Percentiles rank a stretch among this genome's conserved stretches.
These are phyloP conservation scores for Diplazon laetatorius DNA, from an alignment of 2,888 invertebrate genomes.

Conservation along the genomic window DNA sequence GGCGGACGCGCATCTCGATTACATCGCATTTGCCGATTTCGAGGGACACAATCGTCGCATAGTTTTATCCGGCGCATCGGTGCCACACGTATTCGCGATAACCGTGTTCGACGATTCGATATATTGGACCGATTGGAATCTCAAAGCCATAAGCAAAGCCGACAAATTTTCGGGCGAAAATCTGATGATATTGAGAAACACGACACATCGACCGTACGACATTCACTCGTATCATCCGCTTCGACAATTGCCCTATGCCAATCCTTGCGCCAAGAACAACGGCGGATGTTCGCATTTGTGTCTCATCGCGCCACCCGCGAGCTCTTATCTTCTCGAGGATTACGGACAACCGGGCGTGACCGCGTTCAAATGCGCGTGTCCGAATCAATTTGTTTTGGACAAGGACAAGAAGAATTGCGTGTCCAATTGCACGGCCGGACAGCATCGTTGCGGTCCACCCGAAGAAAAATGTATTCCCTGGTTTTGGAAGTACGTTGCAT, in stretches of 20 bases:
- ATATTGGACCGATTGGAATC: conserved; percentile 99
- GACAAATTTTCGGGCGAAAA: conserved; percentile 95
- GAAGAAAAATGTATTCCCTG: conserved; percentile 90
- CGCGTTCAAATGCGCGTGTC: conserved; percentile 94
- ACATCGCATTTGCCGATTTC: conserved; percentile 96
- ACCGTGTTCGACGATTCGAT: conserved; percentile 96
- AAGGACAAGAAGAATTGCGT: conserved; percentile 93
- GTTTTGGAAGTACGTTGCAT: conserved; percentile 91
- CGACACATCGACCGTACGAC: conserved; percentile 97
- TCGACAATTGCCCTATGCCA: conserved; percentile 91
- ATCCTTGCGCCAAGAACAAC: conserved; percentile 96
- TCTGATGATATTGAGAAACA: conserved; percentile 90
- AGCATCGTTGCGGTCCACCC: conserved; percentile 89
- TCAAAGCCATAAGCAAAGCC: conserved; percentile 94
- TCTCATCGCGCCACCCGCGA: conserved; percentile 92
- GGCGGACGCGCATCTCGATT: conserved; percentile 99
- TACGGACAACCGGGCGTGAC: conserved; percentile 92
- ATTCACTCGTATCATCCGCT: conserved; percentile 96
- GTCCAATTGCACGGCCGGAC: conserved; percentile 96
- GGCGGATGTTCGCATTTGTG: conserved; percentile 98
- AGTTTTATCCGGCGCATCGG: conserved; percentile 90
- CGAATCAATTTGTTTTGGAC: conserved; percentile 95
- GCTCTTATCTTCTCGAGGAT: conserved; percentile 90
- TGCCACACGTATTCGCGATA: conserved; percentile 98
- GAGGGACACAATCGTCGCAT: conserved; percentile 94